Evolutionary conservation across 2,888 invertebrate species (phyloP).

Genomic region (Hoplodrina ambigua): DNA sequence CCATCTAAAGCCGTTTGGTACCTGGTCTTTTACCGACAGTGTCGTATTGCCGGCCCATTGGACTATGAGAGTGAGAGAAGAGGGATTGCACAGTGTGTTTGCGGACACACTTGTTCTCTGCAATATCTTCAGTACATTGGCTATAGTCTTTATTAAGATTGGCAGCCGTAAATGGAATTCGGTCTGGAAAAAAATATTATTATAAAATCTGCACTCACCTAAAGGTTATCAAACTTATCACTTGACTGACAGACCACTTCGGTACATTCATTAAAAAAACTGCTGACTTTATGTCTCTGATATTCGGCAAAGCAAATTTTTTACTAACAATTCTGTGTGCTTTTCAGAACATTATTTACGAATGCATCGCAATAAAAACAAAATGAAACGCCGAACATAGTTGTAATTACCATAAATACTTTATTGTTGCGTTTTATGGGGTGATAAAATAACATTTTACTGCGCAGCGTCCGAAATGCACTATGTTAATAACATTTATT

Average conservation of each 20-base stretch:
- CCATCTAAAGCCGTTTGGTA: too few relatives aligned
- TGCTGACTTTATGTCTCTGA: slow-evolving; percentile 34
- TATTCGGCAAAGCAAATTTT: slow-evolving; percentile 6
- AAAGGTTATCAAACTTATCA: neutral
- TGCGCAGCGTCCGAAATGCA: slow-evolving; percentile 39
- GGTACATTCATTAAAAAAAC: slow-evolving; percentile 10
- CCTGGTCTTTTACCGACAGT: too few relatives aligned
- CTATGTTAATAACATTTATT: slow-evolving; percentile 50
- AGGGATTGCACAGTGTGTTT: too few relatives aligned
- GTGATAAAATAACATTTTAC: slow-evolving; percentile 54
- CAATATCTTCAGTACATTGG: too few relatives aligned
- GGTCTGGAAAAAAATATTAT: too few relatives aligned
- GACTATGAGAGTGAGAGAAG: too few relatives aligned
- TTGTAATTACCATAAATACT: slow-evolving; percentile 52
- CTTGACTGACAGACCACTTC: slow-evolving; percentile 7
- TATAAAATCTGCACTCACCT: neutral
- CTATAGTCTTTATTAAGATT: too few relatives aligned
- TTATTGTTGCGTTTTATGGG: slow-evolving; percentile 57
- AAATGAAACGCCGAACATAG: slow-evolving; percentile 16
- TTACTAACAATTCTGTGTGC: slow-evolving; percentile 7
- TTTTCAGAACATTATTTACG: slow-evolving; percentile 24
- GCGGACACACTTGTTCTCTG: too few relatives aligned
- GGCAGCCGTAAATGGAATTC: too few relatives aligned
- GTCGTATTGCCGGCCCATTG: too few relatives aligned
- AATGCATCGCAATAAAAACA: slow-evolving; percentile 42